phyloP scores from a whole-genome alignment of 2,797 vertebrate genomes.

The Artibeus jamaicensis region DNA sequence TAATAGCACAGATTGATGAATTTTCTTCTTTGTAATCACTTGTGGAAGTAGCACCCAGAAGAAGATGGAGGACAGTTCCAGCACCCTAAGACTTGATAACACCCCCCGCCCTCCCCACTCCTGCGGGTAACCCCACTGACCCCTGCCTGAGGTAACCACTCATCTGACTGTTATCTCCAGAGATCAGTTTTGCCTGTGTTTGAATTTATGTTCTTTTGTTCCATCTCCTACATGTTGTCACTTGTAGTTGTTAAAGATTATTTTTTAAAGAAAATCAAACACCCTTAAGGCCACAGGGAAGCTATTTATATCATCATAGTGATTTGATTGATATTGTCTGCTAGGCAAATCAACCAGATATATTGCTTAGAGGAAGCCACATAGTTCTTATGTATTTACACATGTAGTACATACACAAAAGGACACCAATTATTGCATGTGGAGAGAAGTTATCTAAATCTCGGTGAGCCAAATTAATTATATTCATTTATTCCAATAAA shows the following conservation, averaged over 20 bases:
- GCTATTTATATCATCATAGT: not conserved
- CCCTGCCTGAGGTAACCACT: not conserved
- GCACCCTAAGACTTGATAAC: not conserved
- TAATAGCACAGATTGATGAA: not conserved
- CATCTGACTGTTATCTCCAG: not conserved
- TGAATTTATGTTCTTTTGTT: not conserved
- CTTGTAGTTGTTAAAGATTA: not conserved
- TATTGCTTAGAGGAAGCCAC: conserved; percentile 22
- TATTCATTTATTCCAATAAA: conserved; percentile 61
- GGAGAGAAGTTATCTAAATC: conserved; percentile 41
- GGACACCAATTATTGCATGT: not conserved
- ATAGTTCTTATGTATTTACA: conserved; percentile 17
- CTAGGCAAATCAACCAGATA: conserved; percentile 20
- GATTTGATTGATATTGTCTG: conserved; percentile 48
- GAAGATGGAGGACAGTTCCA: not conserved
- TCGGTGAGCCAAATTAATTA: conserved; percentile 48
- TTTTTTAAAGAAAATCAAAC: conserved; percentile 9
- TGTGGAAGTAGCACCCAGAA: not conserved
- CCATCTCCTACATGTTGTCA: not conserved
- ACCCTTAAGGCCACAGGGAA: conserved; percentile 6
- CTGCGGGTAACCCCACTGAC: not conserved
- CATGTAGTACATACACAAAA: not conserved
- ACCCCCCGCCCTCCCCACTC: accelerated
- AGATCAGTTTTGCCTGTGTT: not conserved
- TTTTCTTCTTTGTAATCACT: not conserved